Evolutionary conservation across 2,797 vertebrate genomes (phyloP).

Genomic region (Chaetodon trifasciatus): DNA sequence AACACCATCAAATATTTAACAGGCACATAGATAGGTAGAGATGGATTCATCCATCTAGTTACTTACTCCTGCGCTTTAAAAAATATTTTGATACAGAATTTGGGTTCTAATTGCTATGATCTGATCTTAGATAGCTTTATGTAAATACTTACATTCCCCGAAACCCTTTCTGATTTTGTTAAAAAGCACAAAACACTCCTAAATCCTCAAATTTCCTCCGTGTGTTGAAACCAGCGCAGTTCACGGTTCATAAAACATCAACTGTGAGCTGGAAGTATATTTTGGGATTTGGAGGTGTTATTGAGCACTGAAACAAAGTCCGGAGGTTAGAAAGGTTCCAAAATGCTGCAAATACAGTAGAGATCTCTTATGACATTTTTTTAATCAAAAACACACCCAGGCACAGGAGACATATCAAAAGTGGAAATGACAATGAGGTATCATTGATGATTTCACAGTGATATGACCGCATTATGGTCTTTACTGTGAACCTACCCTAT

Average conservation of each 20-base stretch:
- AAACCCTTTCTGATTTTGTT: background rate
- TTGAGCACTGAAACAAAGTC: background rate
- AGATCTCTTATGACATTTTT: background rate
- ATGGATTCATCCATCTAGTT: conserved; percentile 18
- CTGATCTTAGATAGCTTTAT: background rate
- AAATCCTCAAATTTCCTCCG: background rate
- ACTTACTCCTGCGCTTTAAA: background rate
- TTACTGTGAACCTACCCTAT: no score
- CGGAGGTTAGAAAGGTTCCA: background rate
- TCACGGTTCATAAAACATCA: background rate
- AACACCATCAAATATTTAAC: conserved; percentile 52
- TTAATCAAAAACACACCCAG: background rate
- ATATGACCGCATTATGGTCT: background rate
- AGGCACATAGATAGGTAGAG: conserved; percentile 5
- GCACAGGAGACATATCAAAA: background rate
- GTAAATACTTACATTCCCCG: background rate
- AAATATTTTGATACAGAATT: background rate
- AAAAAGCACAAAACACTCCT: background rate
- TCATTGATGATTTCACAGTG: background rate
- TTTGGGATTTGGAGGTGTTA: background rate
- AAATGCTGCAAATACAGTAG: background rate
- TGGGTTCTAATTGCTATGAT: background rate
- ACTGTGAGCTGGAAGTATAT: background rate
- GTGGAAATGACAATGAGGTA: no score
- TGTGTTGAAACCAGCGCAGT: background rate